Base-by-base conservation (phyloP, 2,888 invertebrate genomes). In the Synanthedon andrenaeformis region DNA sequence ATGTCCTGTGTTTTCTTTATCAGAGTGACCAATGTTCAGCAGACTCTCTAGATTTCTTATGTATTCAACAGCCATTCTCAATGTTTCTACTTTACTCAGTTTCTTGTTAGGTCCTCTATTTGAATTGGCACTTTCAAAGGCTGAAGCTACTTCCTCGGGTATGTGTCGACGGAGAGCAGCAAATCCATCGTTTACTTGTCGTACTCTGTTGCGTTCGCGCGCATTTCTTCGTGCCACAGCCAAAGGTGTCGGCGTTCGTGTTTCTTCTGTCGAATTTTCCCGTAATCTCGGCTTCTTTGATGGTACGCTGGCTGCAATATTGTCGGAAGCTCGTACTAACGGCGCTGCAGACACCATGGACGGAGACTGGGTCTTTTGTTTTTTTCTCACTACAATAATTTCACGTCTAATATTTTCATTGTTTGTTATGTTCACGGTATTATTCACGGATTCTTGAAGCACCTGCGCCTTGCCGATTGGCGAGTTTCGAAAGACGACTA, bases 161-260 rank as follows among this genome's bases (percentile, higher is more conserved):
- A 96, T 96, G 72, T 95, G 95, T 64, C 94, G 93, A 17, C 96
- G 89, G 1, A 96, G 82, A n/a, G 93, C 93, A 0, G 95, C 94
- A 74, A 96, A 96, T 14, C 96, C 96, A 68, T 95, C 94, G 81
- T 96, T 96, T 28, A 96, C 96, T 89, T 96, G 96, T 64, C 96
- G 95, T 10, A 97, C 97, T 57, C 97, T 90, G 80, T 97, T 97
- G 17, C 97, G 88, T 89, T 97, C 97, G 53, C 97, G 90, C 58
- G 96, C 97, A 84, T 97, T 98, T 69, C 97, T 88, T 50, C 96
- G 88, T 0, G 96, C 96, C 6, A 96, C 96, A 0, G 96, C 93
- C 19, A 94, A 90, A 0, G 94, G 94, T 52, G 92, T 92, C 3
- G 94, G 92, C 55, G 91, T 79, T 6, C 85, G 82, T 56, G 82